phyloP scores from a whole-genome alignment of 2,113 vertebrate genomes.

The Hydropotes inermis region DNA sequence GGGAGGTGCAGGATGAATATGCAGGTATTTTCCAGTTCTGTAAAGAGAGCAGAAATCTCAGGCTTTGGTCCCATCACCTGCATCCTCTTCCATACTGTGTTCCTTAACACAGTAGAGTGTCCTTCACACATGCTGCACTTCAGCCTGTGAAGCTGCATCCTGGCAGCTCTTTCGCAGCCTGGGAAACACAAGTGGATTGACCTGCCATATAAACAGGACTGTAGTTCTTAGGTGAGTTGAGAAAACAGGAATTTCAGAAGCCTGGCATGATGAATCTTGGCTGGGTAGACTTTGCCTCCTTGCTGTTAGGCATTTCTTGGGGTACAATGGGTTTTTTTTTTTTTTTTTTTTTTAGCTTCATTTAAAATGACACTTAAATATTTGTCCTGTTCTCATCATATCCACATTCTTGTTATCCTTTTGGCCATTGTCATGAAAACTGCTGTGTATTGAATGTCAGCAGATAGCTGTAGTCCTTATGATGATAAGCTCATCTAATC shows the following conservation, averaged over 20 bases:
- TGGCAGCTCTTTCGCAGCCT: neutral
- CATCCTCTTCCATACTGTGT: neutral
- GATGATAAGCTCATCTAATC: constrained; percentile 7
- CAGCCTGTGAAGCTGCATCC: neutral
- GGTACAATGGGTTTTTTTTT: neutral
- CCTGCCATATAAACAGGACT: neutral
- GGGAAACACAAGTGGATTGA: neutral
- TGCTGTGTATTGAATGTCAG: neutral
- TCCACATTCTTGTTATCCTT: neutral
- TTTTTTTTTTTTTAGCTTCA: neutral
- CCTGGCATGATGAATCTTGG: neutral
- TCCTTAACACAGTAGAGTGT: neutral
- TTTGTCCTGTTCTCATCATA: neutral
- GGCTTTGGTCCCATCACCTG: neutral
- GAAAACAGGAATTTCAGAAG: constrained; percentile 22
- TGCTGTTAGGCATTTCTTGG: neutral
- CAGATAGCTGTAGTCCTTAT: neutral
- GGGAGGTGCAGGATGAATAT: neutral
- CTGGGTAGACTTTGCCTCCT: neutral
- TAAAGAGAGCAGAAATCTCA: neutral
- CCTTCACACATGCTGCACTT: neutral
- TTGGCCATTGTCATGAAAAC: neutral
- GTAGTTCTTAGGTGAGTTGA: neutral
- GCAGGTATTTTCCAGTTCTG: constrained; percentile 29
- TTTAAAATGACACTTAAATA: constrained; percentile 20